Evolutionary conservation across 2,797 vertebrate genomes (phyloP).

Genomic region (Chiroxiphia lanceolata): DNA sequence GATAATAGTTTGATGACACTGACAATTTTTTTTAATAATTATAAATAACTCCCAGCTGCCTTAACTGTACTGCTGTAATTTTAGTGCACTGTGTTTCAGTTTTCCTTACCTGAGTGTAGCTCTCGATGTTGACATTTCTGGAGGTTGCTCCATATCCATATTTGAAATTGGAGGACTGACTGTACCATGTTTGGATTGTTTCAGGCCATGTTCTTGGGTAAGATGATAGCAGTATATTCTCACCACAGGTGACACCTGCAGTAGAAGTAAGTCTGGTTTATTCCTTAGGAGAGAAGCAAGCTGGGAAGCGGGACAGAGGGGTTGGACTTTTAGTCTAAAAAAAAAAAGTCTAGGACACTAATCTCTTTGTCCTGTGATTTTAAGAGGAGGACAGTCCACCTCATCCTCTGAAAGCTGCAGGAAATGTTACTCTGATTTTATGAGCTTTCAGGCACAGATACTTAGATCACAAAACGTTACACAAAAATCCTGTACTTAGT

Average conservation of each 20-base stretch:
- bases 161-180: slow-evolving; percentile 37
- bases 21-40: background rate
- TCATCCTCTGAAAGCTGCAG: background rate
- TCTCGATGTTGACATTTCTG: background rate
- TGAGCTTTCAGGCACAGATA: background rate
- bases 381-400: background rate
- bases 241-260: slow-evolving; percentile 48
- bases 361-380: background rate
- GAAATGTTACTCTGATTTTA: background rate
- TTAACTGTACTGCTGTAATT: background rate
- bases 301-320: background rate
- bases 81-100: background rate
- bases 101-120: slow-evolving; percentile 66
- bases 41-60: background rate
- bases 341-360: rapidly evolving
- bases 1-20: background rate
- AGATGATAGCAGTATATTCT: slow-evolving; percentile 26
- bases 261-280: background rate
- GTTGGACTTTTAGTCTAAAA: background rate
- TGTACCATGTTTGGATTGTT: slow-evolving; percentile 19
- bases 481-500: background rate
- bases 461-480: background rate
- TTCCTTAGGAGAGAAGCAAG: background rate
- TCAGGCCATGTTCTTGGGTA: slow-evolving; percentile 15
- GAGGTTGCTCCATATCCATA: slow-evolving; percentile 11